These are phyloP conservation scores for Gymnogyps californianus DNA, from an alignment of 2,113 vertebrate genomes.

Conservation along the genomic window DNA sequence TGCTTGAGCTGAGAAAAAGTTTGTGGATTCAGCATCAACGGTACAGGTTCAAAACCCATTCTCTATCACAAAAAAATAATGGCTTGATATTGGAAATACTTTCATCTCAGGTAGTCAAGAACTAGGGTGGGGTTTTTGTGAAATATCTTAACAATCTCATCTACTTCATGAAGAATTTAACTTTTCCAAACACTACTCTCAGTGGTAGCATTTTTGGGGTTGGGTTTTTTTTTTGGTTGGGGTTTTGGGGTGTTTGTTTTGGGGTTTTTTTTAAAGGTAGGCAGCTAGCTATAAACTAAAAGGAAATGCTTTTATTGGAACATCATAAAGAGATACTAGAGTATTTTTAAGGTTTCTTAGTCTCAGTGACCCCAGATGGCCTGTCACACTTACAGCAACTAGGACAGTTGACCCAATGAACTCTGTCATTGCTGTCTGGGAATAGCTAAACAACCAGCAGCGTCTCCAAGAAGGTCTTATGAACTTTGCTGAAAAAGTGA, in stretches of 20 bases:
- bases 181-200: not conserved
- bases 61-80: not conserved
- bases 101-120: not conserved
- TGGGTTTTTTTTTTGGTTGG: not conserved
- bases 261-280: not conserved
- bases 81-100: not conserved
- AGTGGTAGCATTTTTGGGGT: not conserved
- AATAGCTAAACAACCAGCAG: not conserved
- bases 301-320: not conserved
- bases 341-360: not conserved
- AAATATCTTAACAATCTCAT: not conserved
- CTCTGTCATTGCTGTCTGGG: not conserved
- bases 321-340: not conserved
- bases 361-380: not conserved
- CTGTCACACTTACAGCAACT: not conserved
- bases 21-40: not conserved
- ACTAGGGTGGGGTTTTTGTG: not conserved
- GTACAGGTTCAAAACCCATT: not conserved
- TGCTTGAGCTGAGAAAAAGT: not conserved
- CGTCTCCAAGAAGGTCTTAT: not conserved
- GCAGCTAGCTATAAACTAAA: not conserved
- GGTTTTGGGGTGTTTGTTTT: no score
- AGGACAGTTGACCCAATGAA: not conserved
- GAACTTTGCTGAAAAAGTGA: not conserved
- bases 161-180: not conserved